A percentile compares a stretch with the other conserved stretches of the same genome.
Evolutionary conservation across 2,113 vertebrate species (phyloP).

Genomic region (Osmerus mordax): DNA sequence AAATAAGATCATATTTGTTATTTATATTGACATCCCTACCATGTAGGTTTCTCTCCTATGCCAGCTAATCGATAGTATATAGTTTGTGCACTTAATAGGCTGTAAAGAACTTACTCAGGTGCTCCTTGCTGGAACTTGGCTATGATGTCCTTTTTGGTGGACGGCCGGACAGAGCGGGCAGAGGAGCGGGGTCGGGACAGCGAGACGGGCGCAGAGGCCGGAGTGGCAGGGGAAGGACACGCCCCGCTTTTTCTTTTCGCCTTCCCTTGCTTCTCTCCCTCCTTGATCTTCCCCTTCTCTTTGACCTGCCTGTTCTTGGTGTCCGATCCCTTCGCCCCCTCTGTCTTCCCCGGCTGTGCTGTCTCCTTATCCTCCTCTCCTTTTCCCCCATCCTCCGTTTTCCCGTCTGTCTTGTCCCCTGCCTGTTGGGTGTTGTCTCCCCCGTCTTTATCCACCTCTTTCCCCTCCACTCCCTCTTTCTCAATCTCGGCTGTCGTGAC

Average conservation of each 20-base stretch:
- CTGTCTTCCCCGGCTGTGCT: background rate
- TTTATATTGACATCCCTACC: background rate
- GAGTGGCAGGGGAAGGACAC: slow-evolving; percentile 20
- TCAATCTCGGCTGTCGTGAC: slow-evolving; percentile 9
- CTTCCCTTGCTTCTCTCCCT: slow-evolving; percentile 59
- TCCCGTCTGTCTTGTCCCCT: slow-evolving; percentile 9
- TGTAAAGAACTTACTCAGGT: slow-evolving; percentile 62
- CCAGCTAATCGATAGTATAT: background rate
- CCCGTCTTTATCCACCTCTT: background rate
- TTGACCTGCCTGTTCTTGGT: slow-evolving; percentile 39
- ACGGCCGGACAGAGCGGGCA: slow-evolving; percentile 50
- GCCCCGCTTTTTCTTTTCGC: slow-evolving; percentile 47
- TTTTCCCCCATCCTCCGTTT: slow-evolving; percentile 11
- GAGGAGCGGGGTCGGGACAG: slow-evolving; percentile 51
- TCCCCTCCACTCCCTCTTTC: slow-evolving; percentile 16
- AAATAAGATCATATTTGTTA: background rate
- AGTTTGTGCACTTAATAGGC: background rate
- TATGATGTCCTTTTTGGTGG: slow-evolving; percentile 67
- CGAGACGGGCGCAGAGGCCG: slow-evolving; percentile 23
- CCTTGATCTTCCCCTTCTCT: slow-evolving; percentile 44
- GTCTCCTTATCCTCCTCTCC: slow-evolving; percentile 11
- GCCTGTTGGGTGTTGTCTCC: background rate
- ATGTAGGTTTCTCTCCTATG: background rate
- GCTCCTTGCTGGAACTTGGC: slow-evolving; percentile 74
- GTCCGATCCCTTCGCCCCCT: slow-evolving; percentile 28